Percentiles rank a stretch among this genome's conserved stretches.
Conservation (phyloP, 2,888 invertebrate genomes). For the Colostygia pectinataria region DNA sequence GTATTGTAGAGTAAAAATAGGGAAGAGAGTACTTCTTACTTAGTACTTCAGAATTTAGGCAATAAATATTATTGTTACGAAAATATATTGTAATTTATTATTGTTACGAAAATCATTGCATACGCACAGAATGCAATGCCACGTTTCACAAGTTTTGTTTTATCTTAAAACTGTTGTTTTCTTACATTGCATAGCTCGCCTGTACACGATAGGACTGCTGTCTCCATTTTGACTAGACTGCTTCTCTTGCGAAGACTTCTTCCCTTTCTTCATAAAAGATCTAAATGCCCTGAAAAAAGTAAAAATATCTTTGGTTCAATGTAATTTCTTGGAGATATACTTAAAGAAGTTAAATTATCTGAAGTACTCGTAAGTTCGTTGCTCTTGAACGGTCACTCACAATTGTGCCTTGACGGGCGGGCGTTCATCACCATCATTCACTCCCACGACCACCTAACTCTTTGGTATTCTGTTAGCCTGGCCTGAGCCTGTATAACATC, state of each 20-base stretch:
- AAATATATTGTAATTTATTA: too few species aligned
- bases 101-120: too few species aligned
- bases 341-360: not conserved
- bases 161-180: constrained; percentile 11
- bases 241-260: constrained; percentile 53
- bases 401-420: constrained; percentile 63
- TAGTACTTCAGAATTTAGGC: too few species aligned
- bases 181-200: constrained; percentile 74
- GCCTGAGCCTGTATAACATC: not conserved
- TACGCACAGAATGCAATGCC: not conserved
- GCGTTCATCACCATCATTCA: constrained; percentile 47
- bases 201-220: constrained; percentile 66
- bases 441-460: constrained; percentile 41
- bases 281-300: constrained; percentile 70
- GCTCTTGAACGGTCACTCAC: constrained; percentile 70
- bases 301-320: not conserved
- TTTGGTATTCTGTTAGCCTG: constrained; percentile 3
- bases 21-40: too few species aligned
- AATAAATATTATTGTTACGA: too few species aligned
- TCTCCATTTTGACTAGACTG: constrained; percentile 62
- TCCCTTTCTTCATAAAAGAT: constrained; percentile 78
- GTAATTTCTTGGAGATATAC: too few species aligned
- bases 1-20: too few species aligned
- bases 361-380: constrained; percentile 57
- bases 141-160: not conserved